These are phyloP conservation scores for Bubo blakistoni DNA, from an alignment of 2,113 vertebrate species.

Conservation along the genomic window DNA sequence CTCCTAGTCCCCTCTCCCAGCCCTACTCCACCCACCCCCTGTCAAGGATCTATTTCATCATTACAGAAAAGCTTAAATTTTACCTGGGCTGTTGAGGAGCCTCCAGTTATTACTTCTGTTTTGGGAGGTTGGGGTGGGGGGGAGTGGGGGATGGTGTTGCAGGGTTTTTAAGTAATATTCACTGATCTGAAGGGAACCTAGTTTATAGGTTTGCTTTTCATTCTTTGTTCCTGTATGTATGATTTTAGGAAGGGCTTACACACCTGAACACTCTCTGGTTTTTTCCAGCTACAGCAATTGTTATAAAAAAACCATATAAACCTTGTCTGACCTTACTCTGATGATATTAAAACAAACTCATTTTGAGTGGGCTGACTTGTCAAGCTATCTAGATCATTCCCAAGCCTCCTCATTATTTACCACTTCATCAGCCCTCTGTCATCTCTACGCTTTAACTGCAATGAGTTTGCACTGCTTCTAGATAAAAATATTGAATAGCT, in stretches of 20 bases:
- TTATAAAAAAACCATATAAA: background rate
- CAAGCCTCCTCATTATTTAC: background rate
- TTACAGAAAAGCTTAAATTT: background rate
- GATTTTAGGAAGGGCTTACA: background rate
- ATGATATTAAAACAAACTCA: background rate
- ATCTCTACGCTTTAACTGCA: background rate
- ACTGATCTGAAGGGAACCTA: background rate
- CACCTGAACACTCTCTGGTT: background rate
- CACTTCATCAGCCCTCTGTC: constrained; percentile 2
- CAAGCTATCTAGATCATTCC: background rate
- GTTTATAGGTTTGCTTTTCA: background rate
- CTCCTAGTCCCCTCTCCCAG: background rate
- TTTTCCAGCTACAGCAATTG: background rate
- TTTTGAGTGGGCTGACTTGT: background rate
- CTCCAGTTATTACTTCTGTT: background rate
- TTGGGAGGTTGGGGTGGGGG: too few species aligned
- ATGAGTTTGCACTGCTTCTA: background rate
- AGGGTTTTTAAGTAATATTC: background rate
- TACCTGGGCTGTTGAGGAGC: background rate
- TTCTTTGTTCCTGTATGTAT: background rate
- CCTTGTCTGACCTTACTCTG: background rate
- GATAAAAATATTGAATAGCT: background rate
- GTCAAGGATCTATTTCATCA: background rate
- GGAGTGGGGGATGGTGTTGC: too few species aligned
- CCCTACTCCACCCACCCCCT: background rate